Base-by-base conservation (phyloP, 2,888 invertebrate genomes). In the Diaprepes abbreviatus region DNA sequence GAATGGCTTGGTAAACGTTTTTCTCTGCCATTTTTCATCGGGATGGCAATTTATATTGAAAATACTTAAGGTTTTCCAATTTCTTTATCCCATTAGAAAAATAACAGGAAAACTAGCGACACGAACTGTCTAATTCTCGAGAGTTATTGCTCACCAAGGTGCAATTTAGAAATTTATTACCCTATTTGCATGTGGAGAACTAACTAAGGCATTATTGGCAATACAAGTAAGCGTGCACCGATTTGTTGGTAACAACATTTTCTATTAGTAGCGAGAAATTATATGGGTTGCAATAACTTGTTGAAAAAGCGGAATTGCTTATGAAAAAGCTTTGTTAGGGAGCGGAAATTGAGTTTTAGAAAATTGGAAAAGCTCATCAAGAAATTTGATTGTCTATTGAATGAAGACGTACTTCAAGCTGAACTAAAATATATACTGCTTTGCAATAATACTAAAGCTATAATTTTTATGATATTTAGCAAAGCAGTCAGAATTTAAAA, bases 61-160 rank as follows among this genome's bases (percentile, higher is more conserved):
- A 69, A 69, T 69, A 69, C 69, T 69, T 69, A 69, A 69, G 69
- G 64, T 55, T 62, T 70, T 66, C 62, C 70, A 70, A 70, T 70
- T 70, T 70, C 70, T 70, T 66, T 67, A 64, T 64, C 62, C 75
- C 75, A 75, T 75, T 74, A 74, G 73, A 74, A 72, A 70, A 75
- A 75, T 75, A 73, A 73, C 73, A 72, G 72, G 72, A 73, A 50
- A 70, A 71, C 65, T 65, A 70, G 73, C 71, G 73, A 73, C 70
- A 69, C 73, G 70, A 71, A 75, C 64, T 73, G 71, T 71, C 71
- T 67, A 71, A 68, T 74, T 71, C 71, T 58, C 64, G 38, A 67
- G 68, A 75, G 60, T 74, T 75, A 75, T 75, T 69, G 73, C 73
- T 68, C 75, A 74, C 75, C 19, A 70, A 75, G 75, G 75, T 74